phyloP scores from a whole-genome alignment of 2,888 invertebrate species.

The Apomyelois bistriatella region DNA sequence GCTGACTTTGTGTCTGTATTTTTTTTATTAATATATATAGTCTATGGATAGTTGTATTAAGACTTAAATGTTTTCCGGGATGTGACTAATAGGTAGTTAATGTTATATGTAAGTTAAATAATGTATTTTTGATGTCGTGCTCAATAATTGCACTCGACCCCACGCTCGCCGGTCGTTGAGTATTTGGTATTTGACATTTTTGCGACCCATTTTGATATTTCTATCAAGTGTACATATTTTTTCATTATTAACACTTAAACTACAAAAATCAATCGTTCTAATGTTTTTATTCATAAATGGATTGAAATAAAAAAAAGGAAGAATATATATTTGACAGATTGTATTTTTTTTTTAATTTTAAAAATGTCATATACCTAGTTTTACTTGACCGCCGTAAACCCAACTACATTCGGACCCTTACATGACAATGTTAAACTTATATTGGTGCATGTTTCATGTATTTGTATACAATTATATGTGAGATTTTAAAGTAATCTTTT shows the following conservation, averaged over 20 bases:
- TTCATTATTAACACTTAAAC: too few species aligned
- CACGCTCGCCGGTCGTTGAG: background rate
- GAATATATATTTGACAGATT: background rate
- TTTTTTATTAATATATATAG: constrained; percentile 26
- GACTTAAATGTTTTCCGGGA: constrained; percentile 36
- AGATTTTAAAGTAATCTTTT: constrained; percentile 31
- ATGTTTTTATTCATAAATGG: too few species aligned
- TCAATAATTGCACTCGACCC: background rate
- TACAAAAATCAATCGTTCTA: too few species aligned
- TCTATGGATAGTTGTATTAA: constrained; percentile 39
- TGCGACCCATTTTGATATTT: too few species aligned
- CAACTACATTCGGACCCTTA: constrained; percentile 18
- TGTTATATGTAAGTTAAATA: constrained; percentile 9
- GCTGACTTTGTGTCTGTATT: constrained; percentile 12
- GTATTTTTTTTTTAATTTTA: background rate
- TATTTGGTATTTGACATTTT: constrained; percentile 1
- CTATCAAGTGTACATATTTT: too few species aligned
- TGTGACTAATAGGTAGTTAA: constrained; percentile 49
- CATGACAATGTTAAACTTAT: constrained; percentile 45
- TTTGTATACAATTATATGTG: constrained; percentile 61
- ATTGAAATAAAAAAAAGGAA: too few species aligned
- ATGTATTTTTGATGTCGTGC: constrained; percentile 6
- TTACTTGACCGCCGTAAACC: background rate
- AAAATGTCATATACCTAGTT: constrained; percentile 6
- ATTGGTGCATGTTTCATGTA: constrained; percentile 58